Evolutionary conservation across 2,113 vertebrate species (phyloP).

Genomic region (Seriola aureovittata): DNA sequence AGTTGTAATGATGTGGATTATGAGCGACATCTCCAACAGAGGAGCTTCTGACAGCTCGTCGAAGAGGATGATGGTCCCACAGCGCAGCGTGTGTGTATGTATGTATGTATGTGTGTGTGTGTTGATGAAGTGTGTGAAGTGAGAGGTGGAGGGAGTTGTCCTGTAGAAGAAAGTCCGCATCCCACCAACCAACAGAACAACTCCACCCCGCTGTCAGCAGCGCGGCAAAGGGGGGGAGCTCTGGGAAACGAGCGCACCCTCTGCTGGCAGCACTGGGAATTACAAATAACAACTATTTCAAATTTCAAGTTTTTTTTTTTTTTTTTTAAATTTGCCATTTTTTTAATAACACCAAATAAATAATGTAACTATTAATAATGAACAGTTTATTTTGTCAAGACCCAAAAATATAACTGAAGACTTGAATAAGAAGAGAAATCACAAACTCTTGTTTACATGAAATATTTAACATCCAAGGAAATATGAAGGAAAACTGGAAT

Average conservation of each 20-base stretch:
- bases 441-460: too few relatives aligned
- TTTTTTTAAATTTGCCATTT: too few relatives aligned
- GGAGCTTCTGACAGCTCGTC: slow-evolving; percentile 14
- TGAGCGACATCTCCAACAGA: slow-evolving; percentile 68
- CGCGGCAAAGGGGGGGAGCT: neutral
- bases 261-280: slow-evolving; percentile 33
- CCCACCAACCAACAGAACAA: slow-evolving; percentile 47
- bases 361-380: too few relatives aligned
- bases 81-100: neutral
- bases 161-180: slow-evolving; percentile 43
- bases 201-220: slow-evolving; percentile 56
- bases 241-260: slow-evolving; percentile 29
- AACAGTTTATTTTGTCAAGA: too few relatives aligned
- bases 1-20: slow-evolving; percentile 57
- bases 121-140: slow-evolving; percentile 34
- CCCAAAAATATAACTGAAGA: too few relatives aligned
- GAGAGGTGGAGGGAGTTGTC: slow-evolving; percentile 34
- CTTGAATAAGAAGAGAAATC: too few relatives aligned
- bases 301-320: too few relatives aligned
- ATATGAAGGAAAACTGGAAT: too few relatives aligned
- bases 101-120: neutral
- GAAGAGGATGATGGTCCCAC: slow-evolving; percentile 17
- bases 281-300: neutral
- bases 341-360: too few relatives aligned
- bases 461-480: too few relatives aligned